Conservation (phyloP, 2,113 vertebrate genomes). For the Triplophysa dalaica region DNA sequence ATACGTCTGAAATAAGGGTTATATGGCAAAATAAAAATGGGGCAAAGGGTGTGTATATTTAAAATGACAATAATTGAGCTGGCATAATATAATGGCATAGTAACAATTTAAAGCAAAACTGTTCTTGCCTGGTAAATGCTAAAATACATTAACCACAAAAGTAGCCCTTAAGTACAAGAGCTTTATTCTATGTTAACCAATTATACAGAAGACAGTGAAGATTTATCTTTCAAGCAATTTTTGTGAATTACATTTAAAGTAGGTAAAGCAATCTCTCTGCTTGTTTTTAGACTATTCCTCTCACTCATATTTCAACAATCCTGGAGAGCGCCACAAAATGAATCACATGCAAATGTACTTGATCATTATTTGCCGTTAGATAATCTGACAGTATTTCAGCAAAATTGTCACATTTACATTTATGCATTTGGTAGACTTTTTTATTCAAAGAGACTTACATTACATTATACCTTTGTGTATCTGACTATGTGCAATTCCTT, state of each 20-base stretch:
- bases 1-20: background rate
- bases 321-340: background rate
- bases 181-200: slow-evolving; percentile 3
- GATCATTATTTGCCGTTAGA: background rate
- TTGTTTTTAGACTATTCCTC: background rate
- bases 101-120: background rate
- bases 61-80: background rate
- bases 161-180: slow-evolving; percentile 1
- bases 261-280: background rate
- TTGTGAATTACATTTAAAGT: background rate
- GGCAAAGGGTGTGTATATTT: too few species aligned
- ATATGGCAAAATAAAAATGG: too few species aligned
- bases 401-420: background rate
- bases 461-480: too few species aligned
- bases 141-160: slow-evolving; percentile 8
- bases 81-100: background rate
- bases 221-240: slow-evolving; percentile 19
- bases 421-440: too few species aligned
- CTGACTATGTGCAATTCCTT: too few species aligned
- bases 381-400: background rate
- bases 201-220: slow-evolving; percentile 14
- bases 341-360: background rate
- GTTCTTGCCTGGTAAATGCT: background rate
- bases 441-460: too few species aligned
- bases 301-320: background rate